A percentile compares a stretch with the other conserved stretches of the same genome.
Conservation (phyloP, 1,140 invertebrate genomes). For the Sitodiplosis mosellana region DNA sequence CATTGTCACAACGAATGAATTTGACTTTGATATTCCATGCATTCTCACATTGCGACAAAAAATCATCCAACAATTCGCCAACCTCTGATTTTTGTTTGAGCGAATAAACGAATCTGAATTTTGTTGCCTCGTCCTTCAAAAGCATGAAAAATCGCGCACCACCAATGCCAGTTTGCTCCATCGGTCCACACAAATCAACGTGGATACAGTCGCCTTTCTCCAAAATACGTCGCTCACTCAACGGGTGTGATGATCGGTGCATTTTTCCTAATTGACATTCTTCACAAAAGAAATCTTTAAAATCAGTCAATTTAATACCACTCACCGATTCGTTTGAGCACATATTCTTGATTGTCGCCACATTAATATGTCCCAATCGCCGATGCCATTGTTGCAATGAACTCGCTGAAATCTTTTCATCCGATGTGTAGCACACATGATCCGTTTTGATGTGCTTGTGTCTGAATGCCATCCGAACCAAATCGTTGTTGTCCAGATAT, state of each 20-base stretch:
- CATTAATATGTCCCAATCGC: not conserved
- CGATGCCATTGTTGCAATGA: not conserved
- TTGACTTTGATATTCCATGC: conserved; percentile 14
- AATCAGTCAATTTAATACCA: not conserved
- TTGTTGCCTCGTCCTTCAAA: conserved; percentile 3
- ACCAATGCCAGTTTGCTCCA: conserved; percentile 10
- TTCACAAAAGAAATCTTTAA: not conserved
- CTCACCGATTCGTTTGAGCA: not conserved
- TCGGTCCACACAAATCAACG: conserved; percentile 15
- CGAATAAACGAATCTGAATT: not conserved
- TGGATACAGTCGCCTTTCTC: conserved; percentile 11
- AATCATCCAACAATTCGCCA: not conserved
- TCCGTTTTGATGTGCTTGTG: not conserved
- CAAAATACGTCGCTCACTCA: not conserved
- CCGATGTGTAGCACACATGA: too few relatives aligned
- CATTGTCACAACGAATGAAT: too few relatives aligned
- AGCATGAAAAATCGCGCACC: conserved; percentile 16
- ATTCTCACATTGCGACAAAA: not conserved
- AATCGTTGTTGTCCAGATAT: not conserved
- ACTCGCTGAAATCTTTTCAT: not conserved
- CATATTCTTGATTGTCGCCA: not conserved
- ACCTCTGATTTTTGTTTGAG: not conserved
- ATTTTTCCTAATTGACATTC: too few relatives aligned
- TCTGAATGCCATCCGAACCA: not conserved
- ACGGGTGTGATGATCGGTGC: not conserved